These are phyloP conservation scores for Tuta absoluta DNA, from an alignment of 2,888 invertebrate species.

Conservation along the genomic window DNA sequence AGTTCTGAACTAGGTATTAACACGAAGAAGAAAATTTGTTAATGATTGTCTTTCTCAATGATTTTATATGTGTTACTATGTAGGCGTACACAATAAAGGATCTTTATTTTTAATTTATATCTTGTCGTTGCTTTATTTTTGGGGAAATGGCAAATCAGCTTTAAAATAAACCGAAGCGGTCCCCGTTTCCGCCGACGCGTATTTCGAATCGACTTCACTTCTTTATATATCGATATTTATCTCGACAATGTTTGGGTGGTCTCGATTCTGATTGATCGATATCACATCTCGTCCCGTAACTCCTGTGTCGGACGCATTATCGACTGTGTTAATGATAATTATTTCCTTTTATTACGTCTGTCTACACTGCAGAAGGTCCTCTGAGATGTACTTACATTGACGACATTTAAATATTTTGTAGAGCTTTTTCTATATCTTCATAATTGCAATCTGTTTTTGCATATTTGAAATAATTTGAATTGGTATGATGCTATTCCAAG, in stretches of 20 bases:
- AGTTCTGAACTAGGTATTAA: too few relatives aligned
- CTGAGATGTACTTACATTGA: background rate
- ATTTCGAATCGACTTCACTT: conserved; percentile 7
- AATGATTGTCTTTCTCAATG: too few relatives aligned
- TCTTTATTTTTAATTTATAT: too few relatives aligned
- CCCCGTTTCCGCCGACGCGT: conserved; percentile 36
- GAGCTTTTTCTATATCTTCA: background rate
- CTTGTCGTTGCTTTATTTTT: background rate
- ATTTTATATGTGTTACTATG: too few relatives aligned
- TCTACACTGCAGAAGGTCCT: background rate
- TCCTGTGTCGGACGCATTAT: conserved; percentile 47
- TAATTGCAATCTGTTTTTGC: too few relatives aligned
- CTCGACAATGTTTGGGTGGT: conserved; percentile 54
- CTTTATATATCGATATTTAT: conserved; percentile 23
- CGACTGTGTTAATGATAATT: conserved; percentile 24
- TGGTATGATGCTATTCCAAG: too few relatives aligned
- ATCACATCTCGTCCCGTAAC: conserved; percentile 47
- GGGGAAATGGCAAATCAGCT: conserved; percentile 2
- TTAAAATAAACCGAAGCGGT: conserved; percentile 5
- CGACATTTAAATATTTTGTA: background rate
- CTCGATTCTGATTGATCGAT: conserved; percentile 53
- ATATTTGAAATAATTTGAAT: too few relatives aligned
- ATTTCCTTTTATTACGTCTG: conserved; percentile 6
- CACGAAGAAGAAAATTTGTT: too few relatives aligned
- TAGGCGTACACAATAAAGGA: too few relatives aligned